phyloP scores from a whole-genome alignment of 2,797 vertebrate genomes.

The Ptychobarbus kaznakovi region DNA sequence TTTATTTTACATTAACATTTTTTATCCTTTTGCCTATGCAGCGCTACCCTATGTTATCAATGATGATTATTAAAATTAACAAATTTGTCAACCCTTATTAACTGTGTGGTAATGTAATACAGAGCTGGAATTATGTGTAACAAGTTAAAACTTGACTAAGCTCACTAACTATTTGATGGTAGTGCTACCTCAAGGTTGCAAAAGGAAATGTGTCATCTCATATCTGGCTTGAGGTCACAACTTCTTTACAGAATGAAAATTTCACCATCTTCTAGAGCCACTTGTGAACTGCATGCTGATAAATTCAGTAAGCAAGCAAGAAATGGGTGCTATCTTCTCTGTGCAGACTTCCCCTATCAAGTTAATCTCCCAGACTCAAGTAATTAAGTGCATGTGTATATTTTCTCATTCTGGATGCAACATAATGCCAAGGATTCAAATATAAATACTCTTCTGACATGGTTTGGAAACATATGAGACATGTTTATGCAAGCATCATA shows the following conservation, averaged over 20 bases:
- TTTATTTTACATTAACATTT: slow-evolving; percentile 42
- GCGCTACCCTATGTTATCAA: slow-evolving; percentile 53
- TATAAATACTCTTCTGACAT: neutral
- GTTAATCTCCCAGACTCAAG: slow-evolving; percentile 48
- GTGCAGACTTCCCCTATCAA: slow-evolving; percentile 72
- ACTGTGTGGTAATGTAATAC: neutral
- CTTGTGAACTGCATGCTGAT: slow-evolving; percentile 69
- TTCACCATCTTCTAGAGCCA: slow-evolving; percentile 36
- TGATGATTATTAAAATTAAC: slow-evolving; percentile 51
- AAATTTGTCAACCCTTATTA: slow-evolving; percentile 50
- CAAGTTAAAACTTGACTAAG: slow-evolving; percentile 33
- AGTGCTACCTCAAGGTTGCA: slow-evolving; percentile 29
- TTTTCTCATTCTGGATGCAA: slow-evolving; percentile 39
- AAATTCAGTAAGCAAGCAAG: slow-evolving; percentile 75
- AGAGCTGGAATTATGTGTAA: neutral
- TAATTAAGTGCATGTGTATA: slow-evolving; percentile 25
- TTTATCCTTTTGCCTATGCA: slow-evolving; percentile 40
- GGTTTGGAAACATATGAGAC: neutral
- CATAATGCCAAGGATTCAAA: neutral
- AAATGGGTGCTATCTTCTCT: slow-evolving; percentile 75
- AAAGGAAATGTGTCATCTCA: slow-evolving; percentile 24
- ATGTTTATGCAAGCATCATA: neutral
- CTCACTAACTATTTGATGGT: slow-evolving; percentile 38
- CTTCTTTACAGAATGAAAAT: neutral
- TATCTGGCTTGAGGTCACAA: slow-evolving; percentile 12